Conservation (phyloP, 2,113 vertebrate species). For the Colaptes auratus region DNA sequence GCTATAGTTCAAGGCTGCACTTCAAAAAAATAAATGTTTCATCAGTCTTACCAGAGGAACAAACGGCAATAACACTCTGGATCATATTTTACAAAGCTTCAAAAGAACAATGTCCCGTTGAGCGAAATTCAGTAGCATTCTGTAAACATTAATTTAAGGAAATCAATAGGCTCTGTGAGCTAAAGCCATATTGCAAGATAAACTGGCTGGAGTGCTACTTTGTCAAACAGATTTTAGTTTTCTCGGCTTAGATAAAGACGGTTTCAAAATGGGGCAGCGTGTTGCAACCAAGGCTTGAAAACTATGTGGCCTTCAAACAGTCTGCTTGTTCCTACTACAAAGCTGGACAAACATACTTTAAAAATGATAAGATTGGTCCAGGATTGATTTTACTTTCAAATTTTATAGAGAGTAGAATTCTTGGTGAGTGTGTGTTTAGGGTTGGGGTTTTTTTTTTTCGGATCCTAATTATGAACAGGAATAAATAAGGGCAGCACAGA, state of each 20-base stretch:
- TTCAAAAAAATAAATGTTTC: constrained; percentile 75
- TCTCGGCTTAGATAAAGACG: constrained; percentile 87
- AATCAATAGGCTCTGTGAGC: constrained; percentile 87
- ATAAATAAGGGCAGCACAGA: not conserved
- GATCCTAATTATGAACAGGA: constrained; percentile 10
- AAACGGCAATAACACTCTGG: constrained; percentile 76
- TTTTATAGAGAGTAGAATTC: constrained; percentile 72
- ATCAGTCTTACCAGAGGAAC: constrained; percentile 78
- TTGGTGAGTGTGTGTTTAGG: not conserved
- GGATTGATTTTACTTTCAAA: constrained; percentile 74
- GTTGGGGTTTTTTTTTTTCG: not conserved
- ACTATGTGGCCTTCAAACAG: constrained; percentile 87
- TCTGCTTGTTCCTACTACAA: constrained; percentile 79
- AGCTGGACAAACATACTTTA: constrained; percentile 86
- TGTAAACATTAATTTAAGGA: constrained; percentile 89
- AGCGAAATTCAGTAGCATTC: constrained; percentile 85
- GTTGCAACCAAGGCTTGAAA: constrained; percentile 90
- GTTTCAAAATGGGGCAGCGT: constrained; percentile 86
- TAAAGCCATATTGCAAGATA: constrained; percentile 89
- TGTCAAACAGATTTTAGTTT: constrained; percentile 90
- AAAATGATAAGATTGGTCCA: constrained; percentile 81
- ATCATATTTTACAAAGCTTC: constrained; percentile 80
- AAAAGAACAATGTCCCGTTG: constrained; percentile 86
- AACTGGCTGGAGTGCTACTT: constrained; percentile 86
- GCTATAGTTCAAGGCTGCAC: constrained; percentile 77